These are phyloP conservation scores for Mus caroli DNA, from an alignment of 2,797 vertebrate species.

Conservation along the genomic window DNA sequence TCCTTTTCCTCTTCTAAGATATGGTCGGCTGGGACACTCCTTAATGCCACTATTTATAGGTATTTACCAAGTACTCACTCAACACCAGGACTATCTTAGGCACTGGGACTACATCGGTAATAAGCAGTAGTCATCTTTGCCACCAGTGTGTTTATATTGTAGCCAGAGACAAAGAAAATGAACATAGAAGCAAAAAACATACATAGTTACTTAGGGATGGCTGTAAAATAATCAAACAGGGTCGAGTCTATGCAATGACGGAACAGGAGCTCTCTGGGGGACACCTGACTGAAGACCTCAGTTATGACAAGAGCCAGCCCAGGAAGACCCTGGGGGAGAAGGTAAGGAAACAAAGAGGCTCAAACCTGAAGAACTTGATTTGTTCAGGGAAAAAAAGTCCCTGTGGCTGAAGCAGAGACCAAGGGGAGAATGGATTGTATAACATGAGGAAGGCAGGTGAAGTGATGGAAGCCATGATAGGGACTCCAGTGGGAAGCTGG, in stretches of 20 bases:
- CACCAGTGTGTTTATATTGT: background rate
- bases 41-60: constrained; percentile 12
- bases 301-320: constrained; percentile 3
- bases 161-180: constrained; percentile 23
- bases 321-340: background rate
- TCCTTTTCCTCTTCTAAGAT: background rate
- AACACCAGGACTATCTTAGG: background rate
- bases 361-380: background rate
- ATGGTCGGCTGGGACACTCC: background rate
- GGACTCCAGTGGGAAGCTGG: background rate
- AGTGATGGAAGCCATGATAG: background rate
- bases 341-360: background rate
- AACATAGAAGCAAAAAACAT: background rate
- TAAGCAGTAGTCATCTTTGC: background rate
- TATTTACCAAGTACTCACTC: constrained; percentile 25
- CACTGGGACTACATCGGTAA: background rate
- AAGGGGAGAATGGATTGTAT: background rate
- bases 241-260: background rate
- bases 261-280: background rate
- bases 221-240: background rate
- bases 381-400: background rate
- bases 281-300: background rate
- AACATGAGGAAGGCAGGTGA: background rate
- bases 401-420: background rate
- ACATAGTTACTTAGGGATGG: background rate